phyloP scores from a whole-genome alignment of 37 sponge, comb jelly and placozoan genomes.

The Beroe forskalii region DNA sequence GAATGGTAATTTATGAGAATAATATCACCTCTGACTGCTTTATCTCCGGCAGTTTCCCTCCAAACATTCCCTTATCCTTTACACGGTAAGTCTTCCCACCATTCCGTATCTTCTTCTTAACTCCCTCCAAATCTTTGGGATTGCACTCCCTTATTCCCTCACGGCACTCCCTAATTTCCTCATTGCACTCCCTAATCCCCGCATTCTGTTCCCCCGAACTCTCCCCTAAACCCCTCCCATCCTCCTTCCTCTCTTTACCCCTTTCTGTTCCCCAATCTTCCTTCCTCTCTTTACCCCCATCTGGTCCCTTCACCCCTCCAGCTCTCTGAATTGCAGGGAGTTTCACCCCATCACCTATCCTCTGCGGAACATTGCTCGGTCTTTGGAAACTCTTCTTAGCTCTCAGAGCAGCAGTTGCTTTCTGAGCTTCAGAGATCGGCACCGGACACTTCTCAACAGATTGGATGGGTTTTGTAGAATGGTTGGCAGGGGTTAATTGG shows the following conservation, averaged over 20 bases:
- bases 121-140: neutral
- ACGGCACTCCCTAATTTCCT: no score
- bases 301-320: neutral
- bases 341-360: neutral
- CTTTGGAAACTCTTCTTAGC: neutral
- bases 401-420: neutral
- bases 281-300: neutral
- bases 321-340: neutral
- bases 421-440: neutral
- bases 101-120: neutral
- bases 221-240: neutral
- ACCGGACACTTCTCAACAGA: neutral
- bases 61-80: no score
- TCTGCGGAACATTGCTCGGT: neutral
- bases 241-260: neutral
- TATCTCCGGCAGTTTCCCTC: no score
- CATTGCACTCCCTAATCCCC: no score
- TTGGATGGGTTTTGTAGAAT: neutral
- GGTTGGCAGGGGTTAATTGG: neutral
- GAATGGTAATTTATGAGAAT: no score
- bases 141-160: neutral
- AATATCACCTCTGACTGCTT: no score
- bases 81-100: slow-evolving; percentile 18
- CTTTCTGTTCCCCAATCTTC: neutral
- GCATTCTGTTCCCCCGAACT: no score